Evolutionary conservation across 1,140 invertebrate species (phyloP), one percentile per base, ranked within the genome.

Genomic region (Procambarus virginalis): DNA sequence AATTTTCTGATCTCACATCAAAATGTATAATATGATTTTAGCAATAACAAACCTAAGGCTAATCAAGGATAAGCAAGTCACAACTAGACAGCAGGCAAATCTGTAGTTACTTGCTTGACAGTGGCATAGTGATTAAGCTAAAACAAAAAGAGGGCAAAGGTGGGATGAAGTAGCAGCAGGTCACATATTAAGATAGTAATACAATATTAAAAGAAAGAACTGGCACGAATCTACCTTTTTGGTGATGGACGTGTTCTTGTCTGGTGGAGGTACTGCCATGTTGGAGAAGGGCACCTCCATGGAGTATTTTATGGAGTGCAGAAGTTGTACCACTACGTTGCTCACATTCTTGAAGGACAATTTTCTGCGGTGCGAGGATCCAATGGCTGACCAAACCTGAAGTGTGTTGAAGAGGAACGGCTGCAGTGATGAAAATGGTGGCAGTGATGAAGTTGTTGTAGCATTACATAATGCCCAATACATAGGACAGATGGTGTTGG

Each of bases 221-320:
- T 73, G 68, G 5, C 8, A 73, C n/a, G 20, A 73, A 73, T 87
- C 91, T 91, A 94, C 93, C 93, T 93, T 94, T 91, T 93, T 94
- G 17, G 92, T 92, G 76, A 92, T 91, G 51, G 87, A 91, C 73
- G 88, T 93, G 68, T 92, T 93, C 84, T 92, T 92, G 85, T 92
- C 86, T 51, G 92, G 92, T 9, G 92, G 91, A 55, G 91, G 95
- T 60, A 96, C 96, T 82, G 97, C 96, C 94, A 98, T 97, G 94
- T 98, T 97, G 82, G 97, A 97, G 94, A 98, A 98, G 1, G 97
- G 97, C 78, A 98, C 97, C 93, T 98, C 97, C 92, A 98, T 97
- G 89, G 97, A 98, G 94, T 97, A 98, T 94, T 97, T 98, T 92
- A 98, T 98, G 22, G 97, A 97, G 94, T 98, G 97, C 78, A 98